Percentiles rank a stretch among this genome's conserved stretches.
These are phyloP conservation scores for Mesembrinibis cayennensis DNA, from an alignment of 2,113 vertebrate genomes.

Conservation along the genomic window DNA sequence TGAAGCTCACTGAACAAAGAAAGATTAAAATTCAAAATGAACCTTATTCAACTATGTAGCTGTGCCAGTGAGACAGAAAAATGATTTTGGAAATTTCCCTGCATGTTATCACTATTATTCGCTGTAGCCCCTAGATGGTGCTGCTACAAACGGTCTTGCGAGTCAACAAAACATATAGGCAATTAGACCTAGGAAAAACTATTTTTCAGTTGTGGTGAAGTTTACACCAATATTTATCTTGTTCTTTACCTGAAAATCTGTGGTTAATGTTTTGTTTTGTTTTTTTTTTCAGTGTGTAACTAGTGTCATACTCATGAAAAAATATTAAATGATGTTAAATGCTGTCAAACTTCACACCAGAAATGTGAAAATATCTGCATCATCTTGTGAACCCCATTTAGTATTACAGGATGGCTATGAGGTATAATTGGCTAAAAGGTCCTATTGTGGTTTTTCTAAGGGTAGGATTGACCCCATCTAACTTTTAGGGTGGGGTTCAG, in stretches of 20 bases:
- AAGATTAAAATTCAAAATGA: not conserved
- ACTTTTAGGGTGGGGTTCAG: not conserved
- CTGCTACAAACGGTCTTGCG: not conserved
- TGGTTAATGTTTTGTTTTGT: not conserved
- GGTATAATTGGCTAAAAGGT: not conserved
- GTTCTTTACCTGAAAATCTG: not conserved
- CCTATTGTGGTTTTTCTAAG: not conserved
- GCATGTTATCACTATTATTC: not conserved
- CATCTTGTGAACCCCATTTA: not conserved
- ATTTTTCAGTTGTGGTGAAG: not conserved
- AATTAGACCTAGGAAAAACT: not conserved
- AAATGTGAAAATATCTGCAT: not conserved
- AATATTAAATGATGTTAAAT: not conserved
- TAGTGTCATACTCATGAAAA: not conserved
- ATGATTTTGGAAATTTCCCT: not conserved
- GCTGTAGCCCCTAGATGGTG: slow-evolving; percentile 48
- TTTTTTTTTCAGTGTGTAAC: not conserved
- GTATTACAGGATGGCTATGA: not conserved
- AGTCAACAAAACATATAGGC: accelerated
- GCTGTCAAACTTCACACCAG: not conserved
- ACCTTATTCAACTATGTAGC: not conserved
- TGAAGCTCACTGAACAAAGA: not conserved
- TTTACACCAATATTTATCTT: not conserved
- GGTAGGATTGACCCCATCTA: not conserved
- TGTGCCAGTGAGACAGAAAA: not conserved